Percentiles rank a stretch among this genome's conserved stretches.
Conservation (phyloP, 2,888 invertebrate species). For the Polia nebulosa region DNA sequence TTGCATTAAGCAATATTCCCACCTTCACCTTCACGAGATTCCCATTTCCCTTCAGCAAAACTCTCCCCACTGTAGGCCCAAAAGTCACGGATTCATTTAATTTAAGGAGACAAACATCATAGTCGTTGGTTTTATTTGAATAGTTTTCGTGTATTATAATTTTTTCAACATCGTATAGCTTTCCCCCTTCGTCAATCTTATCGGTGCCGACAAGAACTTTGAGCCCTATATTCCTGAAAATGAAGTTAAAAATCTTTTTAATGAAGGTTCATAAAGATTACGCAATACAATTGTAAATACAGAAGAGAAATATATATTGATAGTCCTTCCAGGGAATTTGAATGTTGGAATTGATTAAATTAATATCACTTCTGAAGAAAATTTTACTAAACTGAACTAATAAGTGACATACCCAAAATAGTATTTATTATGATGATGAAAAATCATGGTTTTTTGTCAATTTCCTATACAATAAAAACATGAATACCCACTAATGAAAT, state of each 20-base stretch:
- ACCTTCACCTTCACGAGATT: constrained; percentile 40
- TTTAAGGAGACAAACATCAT: constrained; percentile 63
- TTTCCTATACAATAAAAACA: too few relatives aligned
- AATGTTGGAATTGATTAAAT: constrained; percentile 46
- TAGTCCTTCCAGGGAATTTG: constrained; percentile 37
- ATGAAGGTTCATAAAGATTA: constrained; percentile 3
- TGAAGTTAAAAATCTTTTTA: constrained; percentile 37
- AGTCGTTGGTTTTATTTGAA: constrained; percentile 57
- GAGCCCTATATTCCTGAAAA: constrained; percentile 62
- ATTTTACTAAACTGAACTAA: neutral
- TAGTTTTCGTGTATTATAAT: constrained; percentile 64
- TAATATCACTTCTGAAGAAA: constrained; percentile 12
- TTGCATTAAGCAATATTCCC: constrained; percentile 55
- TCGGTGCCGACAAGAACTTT: constrained; percentile 70
- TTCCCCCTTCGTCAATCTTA: constrained; percentile 57
- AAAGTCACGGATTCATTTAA: constrained; percentile 60
- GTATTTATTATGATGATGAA: too few relatives aligned
- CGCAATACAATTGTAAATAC: constrained; percentile 48
- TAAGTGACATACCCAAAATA: too few relatives aligned
- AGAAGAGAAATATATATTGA: constrained; percentile 42
- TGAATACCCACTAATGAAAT: too few relatives aligned
- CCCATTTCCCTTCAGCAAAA: constrained; percentile 46
- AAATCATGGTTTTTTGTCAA: too few relatives aligned
- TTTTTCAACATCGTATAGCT: constrained; percentile 67
- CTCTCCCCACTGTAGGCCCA: constrained; percentile 59